Conservation (phyloP, 2,888 invertebrate genomes). For the Ectemnius continuus region DNA sequence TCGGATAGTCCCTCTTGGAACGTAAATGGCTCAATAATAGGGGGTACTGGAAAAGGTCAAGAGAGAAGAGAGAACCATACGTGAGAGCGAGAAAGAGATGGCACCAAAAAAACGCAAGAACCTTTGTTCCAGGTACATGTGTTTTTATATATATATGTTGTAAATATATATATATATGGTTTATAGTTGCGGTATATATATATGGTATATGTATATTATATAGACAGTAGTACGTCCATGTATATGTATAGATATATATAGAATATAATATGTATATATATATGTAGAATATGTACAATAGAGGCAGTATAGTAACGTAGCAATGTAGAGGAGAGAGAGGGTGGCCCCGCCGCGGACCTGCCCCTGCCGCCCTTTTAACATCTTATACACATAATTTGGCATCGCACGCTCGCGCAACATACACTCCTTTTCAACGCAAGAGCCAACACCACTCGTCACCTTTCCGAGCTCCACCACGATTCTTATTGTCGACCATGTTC, state of each 20-base stretch:
- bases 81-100: slow-evolving; percentile 81
- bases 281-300: slow-evolving; percentile 74
- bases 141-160: slow-evolving; percentile 54
- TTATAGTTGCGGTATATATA: slow-evolving; percentile 55
- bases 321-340: slow-evolving; percentile 74
- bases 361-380: slow-evolving; percentile 72
- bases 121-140: slow-evolving; percentile 69
- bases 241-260: slow-evolving; percentile 64
- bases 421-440: slow-evolving; percentile 58
- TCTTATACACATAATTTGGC: slow-evolving; percentile 58
- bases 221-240: slow-evolving; percentile 66
- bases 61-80: slow-evolving; percentile 81
- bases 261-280: slow-evolving; percentile 67
- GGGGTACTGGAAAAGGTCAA: slow-evolving; percentile 85
- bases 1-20: slow-evolving; percentile 90
- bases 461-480: slow-evolving; percentile 26
- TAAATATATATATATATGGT: slow-evolving; percentile 45
- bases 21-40: slow-evolving; percentile 91
- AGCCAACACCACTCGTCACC: slow-evolving; percentile 54
- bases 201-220: slow-evolving; percentile 60
- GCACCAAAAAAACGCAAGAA: slow-evolving; percentile 76
- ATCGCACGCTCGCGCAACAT: slow-evolving; percentile 61
- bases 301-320: slow-evolving; percentile 76
- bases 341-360: slow-evolving; percentile 73
- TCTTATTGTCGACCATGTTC: neutral